phyloP scores from a whole-genome alignment of 2,797 vertebrate species.

The Chloroceryle amazona region DNA sequence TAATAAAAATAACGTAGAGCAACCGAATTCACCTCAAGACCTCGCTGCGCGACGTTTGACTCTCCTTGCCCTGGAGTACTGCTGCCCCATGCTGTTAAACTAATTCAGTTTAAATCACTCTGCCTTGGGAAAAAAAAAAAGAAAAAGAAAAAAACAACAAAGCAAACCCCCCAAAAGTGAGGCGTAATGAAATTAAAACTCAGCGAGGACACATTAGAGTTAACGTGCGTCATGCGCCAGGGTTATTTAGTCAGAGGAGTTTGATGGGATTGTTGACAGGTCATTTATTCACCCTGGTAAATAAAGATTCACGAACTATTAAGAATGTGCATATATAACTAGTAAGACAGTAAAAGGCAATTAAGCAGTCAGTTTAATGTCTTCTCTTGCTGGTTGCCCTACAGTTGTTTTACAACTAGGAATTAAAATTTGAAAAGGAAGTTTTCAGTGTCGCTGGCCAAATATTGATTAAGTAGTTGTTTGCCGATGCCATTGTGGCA shows the following conservation, averaged over 20 bases:
- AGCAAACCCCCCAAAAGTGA: background rate
- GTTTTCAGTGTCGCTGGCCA: constrained; percentile 94
- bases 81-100: constrained; percentile 54
- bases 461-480: constrained; percentile 99
- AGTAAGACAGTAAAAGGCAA: constrained; percentile 79
- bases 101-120: constrained; percentile 60
- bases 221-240: background rate
- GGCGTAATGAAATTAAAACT: constrained; percentile 40
- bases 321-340: constrained; percentile 74
- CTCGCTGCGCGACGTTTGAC: background rate
- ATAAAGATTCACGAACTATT: constrained; percentile 76
- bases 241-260: constrained; percentile 42
- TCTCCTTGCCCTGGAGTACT: constrained; percentile 42
- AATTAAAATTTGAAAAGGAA: constrained; percentile 98
- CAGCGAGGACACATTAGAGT: constrained; percentile 28
- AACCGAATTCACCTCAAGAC: constrained; percentile 23
- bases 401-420: constrained; percentile 90
- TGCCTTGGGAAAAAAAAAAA: background rate
- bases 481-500: constrained; percentile 94
- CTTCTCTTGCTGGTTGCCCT: constrained; percentile 81
- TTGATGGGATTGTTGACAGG: constrained; percentile 47
- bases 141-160: background rate
- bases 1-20: constrained; percentile 51
- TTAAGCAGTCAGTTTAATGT: constrained; percentile 83
- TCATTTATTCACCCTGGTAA: constrained; percentile 65